Conservation (phyloP, 2,797 vertebrate species). For the Coranthus polyacanthus region DNA sequence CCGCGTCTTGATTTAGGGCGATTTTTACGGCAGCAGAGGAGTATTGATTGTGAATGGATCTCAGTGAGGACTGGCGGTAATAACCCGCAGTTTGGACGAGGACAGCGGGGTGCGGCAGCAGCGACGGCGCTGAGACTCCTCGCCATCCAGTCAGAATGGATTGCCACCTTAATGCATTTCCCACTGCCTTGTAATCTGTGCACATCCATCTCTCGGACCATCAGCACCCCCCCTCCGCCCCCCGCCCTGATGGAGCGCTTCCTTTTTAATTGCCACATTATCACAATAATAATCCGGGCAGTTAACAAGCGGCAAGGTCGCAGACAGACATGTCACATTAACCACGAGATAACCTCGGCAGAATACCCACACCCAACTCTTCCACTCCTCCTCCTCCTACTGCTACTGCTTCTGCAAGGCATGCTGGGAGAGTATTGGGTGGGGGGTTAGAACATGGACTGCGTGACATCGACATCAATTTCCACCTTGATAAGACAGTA, state of each 20-base stretch:
- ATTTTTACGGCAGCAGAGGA: conserved; percentile 57
- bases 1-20: conserved; percentile 63
- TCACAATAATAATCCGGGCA: conserved; percentile 85
- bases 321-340: conserved; percentile 87
- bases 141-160: conserved; percentile 68
- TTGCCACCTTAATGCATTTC: conserved; percentile 78
- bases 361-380: conserved; percentile 30
- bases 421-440: conserved; percentile 56
- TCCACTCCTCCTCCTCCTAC: conserved; percentile 12
- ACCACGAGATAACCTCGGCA: conserved; percentile 83
- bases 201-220: conserved; percentile 77
- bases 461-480: conserved; percentile 74
- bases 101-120: conserved; percentile 1
- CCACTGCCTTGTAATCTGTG: conserved; percentile 76
- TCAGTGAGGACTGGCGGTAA: conserved; percentile 74
- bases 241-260: conserved; percentile 73
- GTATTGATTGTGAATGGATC: conserved; percentile 79
- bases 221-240: conserved; percentile 49
- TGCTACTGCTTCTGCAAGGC: conserved; percentile 42
- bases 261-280: conserved; percentile 86
- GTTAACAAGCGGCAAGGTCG: conserved; percentile 84
- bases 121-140: conserved; percentile 31
- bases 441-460: conserved; percentile 63
- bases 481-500: conserved; percentile 73
- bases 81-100: conserved; percentile 54